A percentile compares a stretch with the other conserved stretches of the same genome.
These are phyloP conservation scores for Pterocles gutturalis DNA, from an alignment of 2,113 vertebrate genomes.

Conservation along the genomic window DNA sequence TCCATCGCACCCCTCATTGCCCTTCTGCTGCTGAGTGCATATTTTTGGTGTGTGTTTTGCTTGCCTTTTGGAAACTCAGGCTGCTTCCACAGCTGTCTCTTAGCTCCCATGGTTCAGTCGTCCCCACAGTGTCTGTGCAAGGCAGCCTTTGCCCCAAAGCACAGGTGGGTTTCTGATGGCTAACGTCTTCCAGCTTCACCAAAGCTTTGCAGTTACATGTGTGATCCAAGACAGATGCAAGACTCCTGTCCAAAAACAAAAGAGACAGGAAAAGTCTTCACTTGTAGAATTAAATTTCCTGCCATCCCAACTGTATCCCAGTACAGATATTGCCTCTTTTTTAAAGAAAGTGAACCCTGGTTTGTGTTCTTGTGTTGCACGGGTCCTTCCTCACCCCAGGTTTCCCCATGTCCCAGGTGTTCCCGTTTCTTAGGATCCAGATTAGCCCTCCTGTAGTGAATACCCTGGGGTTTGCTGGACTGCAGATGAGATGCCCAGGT, in stretches of 20 bases:
- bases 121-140: neutral
- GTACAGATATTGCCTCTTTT: neutral
- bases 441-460: neutral
- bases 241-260: too few species aligned
- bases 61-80: neutral
- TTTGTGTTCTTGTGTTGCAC: neutral
- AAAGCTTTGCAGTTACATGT: neutral
- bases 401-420: neutral
- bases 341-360: neutral
- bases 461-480: neutral
- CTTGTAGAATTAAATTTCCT: neutral
- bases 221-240: neutral
- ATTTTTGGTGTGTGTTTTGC: neutral
- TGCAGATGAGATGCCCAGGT: fast-evolving
- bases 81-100: neutral
- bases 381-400: neutral
- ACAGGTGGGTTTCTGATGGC: neutral
- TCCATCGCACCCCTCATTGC: neutral
- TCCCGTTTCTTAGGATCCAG: neutral
- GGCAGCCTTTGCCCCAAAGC: neutral
- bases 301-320: neutral
- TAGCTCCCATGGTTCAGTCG: fast-evolving
- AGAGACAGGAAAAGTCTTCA: neutral
- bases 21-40: neutral
- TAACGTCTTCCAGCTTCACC: neutral